These are phyloP conservation scores for Megastigmus dorsalis DNA, from an alignment of 2,888 invertebrate species.

Conservation along the genomic window DNA sequence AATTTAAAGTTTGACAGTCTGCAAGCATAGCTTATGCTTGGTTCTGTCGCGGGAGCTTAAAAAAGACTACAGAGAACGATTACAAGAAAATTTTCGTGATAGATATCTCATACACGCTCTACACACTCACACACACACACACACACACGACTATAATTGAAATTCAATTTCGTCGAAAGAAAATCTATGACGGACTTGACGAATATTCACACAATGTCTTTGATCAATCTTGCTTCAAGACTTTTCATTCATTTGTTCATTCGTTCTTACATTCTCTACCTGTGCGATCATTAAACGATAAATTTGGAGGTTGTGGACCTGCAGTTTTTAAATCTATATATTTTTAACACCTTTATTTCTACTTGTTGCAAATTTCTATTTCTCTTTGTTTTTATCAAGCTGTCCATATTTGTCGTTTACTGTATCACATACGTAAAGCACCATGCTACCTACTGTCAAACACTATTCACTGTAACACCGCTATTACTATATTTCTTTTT, in stretches of 20 bases:
- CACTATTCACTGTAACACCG: conserved; percentile 31
- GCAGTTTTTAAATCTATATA: background rate
- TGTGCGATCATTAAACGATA: background rate
- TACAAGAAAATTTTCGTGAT: background rate
- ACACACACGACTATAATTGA: background rate
- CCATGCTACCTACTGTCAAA: conserved; percentile 15
- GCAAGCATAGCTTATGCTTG: conserved; percentile 4
- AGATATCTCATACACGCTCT: no score
- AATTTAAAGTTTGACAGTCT: background rate
- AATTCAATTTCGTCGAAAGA: conserved; percentile 11
- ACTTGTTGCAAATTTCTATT: background rate
- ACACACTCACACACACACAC: background rate
- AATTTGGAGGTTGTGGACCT: background rate
- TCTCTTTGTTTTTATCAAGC: background rate
- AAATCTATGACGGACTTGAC: conserved; percentile 23
- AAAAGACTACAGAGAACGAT: background rate
- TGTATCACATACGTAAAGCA: background rate
- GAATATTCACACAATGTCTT: conserved; percentile 18
- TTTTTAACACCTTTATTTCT: background rate
- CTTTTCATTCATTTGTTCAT: conserved; percentile 21
- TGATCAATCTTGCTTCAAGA: conserved; percentile 20
- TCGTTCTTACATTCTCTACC: conserved; percentile 4
- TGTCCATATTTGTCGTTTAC: background rate
- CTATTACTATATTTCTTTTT: conserved; percentile 36
- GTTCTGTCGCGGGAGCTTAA: background rate